phyloP scores from a whole-genome alignment of 2,113 vertebrate genomes.

The Phrynosoma platyrhinos region DNA sequence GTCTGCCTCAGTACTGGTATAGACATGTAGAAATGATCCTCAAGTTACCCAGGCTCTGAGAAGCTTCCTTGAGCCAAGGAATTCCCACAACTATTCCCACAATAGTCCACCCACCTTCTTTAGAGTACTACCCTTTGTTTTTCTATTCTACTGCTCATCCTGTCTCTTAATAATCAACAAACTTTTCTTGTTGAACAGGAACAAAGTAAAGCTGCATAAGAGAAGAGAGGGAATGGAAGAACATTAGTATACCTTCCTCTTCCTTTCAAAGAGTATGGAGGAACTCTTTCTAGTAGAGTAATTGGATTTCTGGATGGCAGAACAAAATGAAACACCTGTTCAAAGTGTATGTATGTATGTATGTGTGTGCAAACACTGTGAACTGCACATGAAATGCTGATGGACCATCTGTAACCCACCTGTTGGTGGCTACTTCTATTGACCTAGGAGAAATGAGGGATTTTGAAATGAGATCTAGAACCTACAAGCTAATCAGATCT shows the following conservation, averaged over 20 bases:
- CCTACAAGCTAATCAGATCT: neutral
- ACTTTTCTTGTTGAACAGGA: neutral
- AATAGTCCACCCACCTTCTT: too few relatives aligned
- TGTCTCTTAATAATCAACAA: neutral
- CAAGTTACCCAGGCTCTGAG: too few relatives aligned
- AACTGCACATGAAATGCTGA: neutral
- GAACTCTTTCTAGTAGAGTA: neutral
- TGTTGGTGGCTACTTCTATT: neutral
- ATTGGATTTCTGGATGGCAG: neutral
- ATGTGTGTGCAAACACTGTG: neutral
- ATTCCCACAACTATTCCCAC: too few relatives aligned
- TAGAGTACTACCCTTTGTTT: neutral
- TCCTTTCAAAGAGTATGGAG: neutral
- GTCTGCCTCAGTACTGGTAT: too few relatives aligned
- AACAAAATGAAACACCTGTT: conserved; percentile 23
- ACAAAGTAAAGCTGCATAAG: neutral
- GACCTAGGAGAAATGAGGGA: neutral
- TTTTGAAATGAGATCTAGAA: neutral
- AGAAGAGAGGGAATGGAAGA: neutral
- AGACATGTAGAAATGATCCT: too few relatives aligned
- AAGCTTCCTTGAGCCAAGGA: too few relatives aligned
- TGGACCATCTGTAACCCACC: neutral
- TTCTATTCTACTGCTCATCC: neutral
- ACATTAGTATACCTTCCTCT: neutral
- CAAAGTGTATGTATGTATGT: neutral